These are phyloP conservation scores for Pantherophis vulpinus DNA, from an alignment of 2,797 vertebrate genomes.

Conservation along the genomic window DNA sequence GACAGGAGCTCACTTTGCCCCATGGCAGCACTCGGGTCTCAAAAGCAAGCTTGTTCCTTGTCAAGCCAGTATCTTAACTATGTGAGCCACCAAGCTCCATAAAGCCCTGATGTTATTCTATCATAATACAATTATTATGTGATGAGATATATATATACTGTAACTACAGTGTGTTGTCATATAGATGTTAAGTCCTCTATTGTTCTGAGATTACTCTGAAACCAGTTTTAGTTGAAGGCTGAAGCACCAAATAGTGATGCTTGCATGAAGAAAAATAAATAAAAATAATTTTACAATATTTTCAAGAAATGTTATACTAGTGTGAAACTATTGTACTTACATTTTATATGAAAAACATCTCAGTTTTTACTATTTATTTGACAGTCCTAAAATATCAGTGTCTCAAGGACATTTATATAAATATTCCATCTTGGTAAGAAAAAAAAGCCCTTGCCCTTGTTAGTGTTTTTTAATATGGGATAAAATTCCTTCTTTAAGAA, in stretches of 20 bases:
- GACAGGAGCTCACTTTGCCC: not conserved
- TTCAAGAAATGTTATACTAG: not conserved
- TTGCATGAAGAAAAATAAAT: not conserved
- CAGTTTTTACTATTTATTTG: not conserved
- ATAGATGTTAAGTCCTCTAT: not conserved
- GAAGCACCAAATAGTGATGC: not conserved
- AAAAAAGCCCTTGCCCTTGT: not conserved
- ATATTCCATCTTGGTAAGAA: not conserved
- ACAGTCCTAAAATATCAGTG: not conserved
- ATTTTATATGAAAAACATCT: not conserved
- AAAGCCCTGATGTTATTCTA: slow-evolving; percentile 11
- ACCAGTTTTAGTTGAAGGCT: not conserved
- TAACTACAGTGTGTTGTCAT: not conserved
- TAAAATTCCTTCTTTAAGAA: not conserved
- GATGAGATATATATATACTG: not conserved
- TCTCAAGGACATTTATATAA: not conserved
- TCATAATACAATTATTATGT: not conserved
- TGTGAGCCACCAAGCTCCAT: not conserved
- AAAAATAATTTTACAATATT: not conserved
- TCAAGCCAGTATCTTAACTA: not conserved
- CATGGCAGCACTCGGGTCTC: not conserved
- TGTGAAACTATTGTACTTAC: not conserved
- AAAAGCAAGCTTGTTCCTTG: not conserved
- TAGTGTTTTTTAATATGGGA: not conserved
- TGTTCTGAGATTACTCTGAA: not conserved